These are phyloP conservation scores for Pegoplata infirma DNA, from an alignment of 2,888 invertebrate species.

Conservation along the genomic window DNA sequence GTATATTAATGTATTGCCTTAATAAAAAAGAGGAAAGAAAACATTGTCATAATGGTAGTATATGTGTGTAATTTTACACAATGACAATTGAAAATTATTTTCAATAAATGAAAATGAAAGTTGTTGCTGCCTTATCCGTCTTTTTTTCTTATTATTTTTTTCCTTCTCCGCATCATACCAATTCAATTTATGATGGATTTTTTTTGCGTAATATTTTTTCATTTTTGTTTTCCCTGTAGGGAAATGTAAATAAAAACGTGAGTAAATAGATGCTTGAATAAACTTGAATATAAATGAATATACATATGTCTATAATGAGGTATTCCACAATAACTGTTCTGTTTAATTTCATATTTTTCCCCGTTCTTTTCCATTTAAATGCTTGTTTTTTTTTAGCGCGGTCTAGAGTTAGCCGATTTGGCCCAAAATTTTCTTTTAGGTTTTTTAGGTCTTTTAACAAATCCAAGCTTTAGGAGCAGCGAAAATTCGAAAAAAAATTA, in stretches of 20 bases:
- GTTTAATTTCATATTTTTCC: too few species aligned
- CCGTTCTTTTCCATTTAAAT: too few species aligned
- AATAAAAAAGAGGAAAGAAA: not conserved
- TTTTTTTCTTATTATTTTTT: not conserved
- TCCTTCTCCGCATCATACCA: too few species aligned
- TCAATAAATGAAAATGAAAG: slow-evolving; percentile 37
- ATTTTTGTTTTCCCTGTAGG: slow-evolving; percentile 9
- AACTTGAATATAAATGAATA: too few species aligned
- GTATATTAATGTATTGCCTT: not conserved
- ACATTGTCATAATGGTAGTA: not conserved
- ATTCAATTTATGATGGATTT: slow-evolving; percentile 19
- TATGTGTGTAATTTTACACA: not conserved
- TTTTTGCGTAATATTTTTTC: not conserved
- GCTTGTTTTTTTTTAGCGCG: too few species aligned
- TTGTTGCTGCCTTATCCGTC: slow-evolving; percentile 8
- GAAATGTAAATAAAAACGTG: not conserved
- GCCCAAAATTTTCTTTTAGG: too few species aligned
- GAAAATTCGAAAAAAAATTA: too few species aligned
- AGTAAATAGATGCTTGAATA: not conserved
- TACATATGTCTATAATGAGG: too few species aligned
- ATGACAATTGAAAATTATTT: slow-evolving; percentile 42
- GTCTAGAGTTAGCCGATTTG: too few species aligned
- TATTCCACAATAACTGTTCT: too few species aligned
- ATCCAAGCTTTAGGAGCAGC: too few species aligned
- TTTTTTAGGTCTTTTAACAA: too few species aligned